Percentiles rank a stretch among this genome's conserved stretches.
Conservation (phyloP, 2,888 invertebrate species). For the Unio delphinus region DNA sequence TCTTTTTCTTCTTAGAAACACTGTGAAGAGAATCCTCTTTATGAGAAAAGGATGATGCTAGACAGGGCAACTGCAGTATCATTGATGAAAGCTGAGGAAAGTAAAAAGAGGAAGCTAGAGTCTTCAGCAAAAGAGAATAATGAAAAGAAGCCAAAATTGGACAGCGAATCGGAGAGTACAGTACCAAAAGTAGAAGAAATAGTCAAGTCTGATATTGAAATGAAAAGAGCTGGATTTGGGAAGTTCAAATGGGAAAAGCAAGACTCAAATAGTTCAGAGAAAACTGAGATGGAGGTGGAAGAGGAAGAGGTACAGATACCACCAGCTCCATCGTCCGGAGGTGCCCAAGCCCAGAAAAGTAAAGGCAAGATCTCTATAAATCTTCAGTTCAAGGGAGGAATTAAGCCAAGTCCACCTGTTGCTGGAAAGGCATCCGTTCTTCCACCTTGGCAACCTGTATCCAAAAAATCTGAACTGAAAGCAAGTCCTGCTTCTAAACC, state of each 20-base stretch:
- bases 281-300: slow-evolving; percentile 2
- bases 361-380: slow-evolving; percentile 28
- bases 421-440: slow-evolving; percentile 29
- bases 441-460: slow-evolving; percentile 46
- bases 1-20: slow-evolving; percentile 47
- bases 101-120: slow-evolving; percentile 14
- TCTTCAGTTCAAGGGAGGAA: slow-evolving; percentile 14
- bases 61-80: slow-evolving; percentile 58
- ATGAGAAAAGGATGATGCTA: slow-evolving; percentile 57
- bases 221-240: slow-evolving; percentile 13
- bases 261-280: slow-evolving; percentile 7
- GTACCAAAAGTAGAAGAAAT: slow-evolving; percentile 10
- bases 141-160: slow-evolving; percentile 4
- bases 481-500: background rate
- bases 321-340: background rate
- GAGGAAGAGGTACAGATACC: slow-evolving; percentile 14
- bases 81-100: slow-evolving; percentile 13
- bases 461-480: slow-evolving; percentile 25
- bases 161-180: background rate
- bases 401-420: slow-evolving; percentile 13
- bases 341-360: slow-evolving; percentile 9
- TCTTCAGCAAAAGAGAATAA: slow-evolving; percentile 18
- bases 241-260: slow-evolving; percentile 18
- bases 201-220: slow-evolving; percentile 7
- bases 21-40: slow-evolving; percentile 54